A percentile compares a stretch with the other conserved stretches of the same genome.
Evolutionary conservation across 2,797 vertebrate genomes (phyloP).

Genomic region (Pangasius macronema): DNA sequence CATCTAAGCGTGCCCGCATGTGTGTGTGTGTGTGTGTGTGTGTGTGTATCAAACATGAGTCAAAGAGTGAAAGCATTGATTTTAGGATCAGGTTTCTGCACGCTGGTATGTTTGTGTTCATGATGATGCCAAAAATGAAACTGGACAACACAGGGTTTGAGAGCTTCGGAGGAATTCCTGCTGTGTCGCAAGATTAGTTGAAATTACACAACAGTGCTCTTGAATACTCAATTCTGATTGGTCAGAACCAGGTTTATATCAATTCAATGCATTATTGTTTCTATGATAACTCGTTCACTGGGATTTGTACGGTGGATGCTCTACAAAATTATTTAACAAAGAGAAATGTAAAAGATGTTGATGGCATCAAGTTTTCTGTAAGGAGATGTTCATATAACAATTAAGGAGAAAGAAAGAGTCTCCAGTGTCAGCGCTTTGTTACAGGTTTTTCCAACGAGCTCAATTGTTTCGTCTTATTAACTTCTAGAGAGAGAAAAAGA

Average conservation of each 20-base stretch:
- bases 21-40: constrained; percentile 12
- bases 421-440: neutral
- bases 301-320: too few relatives aligned
- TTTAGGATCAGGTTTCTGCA: neutral
- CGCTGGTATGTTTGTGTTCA: neutral
- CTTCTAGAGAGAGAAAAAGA: neutral
- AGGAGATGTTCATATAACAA: neutral
- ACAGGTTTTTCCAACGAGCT: neutral
- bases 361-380: too few relatives aligned
- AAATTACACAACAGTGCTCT: neutral
- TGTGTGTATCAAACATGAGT: constrained; percentile 3
- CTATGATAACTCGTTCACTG: neutral
- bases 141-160: neutral
- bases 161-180: neutral
- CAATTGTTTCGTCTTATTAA: neutral
- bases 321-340: too few relatives aligned
- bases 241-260: neutral
- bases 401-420: neutral
- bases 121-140: neutral
- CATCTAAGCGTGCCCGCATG: constrained; percentile 14
- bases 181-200: neutral
- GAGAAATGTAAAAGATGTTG: too few relatives aligned
- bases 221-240: neutral
- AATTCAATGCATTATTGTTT: neutral
- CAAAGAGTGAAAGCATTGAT: neutral